Conservation (phyloP, 1,140 invertebrate genomes). For the Heliconius hermathena region DNA sequence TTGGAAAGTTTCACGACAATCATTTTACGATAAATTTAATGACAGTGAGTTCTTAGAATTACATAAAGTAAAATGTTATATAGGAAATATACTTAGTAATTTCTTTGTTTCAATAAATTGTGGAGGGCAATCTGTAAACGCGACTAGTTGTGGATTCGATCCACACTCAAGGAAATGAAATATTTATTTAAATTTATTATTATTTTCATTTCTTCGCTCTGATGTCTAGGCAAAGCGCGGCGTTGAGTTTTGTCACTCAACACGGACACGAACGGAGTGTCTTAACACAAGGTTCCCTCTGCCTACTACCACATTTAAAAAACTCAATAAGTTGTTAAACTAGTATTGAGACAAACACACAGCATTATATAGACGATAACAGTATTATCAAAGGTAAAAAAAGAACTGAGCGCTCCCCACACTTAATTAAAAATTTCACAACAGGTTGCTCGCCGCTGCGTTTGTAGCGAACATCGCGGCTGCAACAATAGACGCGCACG, state of each 20-base stretch:
- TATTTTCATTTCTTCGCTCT: no score
- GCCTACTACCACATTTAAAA: no score
- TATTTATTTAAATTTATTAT: no score
- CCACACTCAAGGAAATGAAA: no score
- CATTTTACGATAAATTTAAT: background rate
- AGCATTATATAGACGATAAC: conserved; percentile 37
- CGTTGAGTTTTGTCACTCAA: no score
- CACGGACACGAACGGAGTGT: no score
- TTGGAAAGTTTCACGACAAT: background rate
- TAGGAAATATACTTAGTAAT: background rate
- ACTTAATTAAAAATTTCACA: conserved; percentile 74
- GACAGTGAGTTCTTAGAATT: background rate
- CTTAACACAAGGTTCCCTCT: no score
- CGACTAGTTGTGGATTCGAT: no score
- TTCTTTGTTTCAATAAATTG: background rate
- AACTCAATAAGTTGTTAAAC: background rate
- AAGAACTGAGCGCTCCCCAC: conserved; percentile 47
- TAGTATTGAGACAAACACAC: background rate
- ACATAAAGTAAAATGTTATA: background rate
- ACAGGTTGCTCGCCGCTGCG: conserved; percentile 62
- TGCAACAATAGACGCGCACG: conserved; percentile 44
- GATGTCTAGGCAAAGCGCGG: no score
- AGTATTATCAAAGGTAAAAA: conserved; percentile 41
- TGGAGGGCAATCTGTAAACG: no score
- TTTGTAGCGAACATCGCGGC: conserved; percentile 49